Conservation (phyloP, 2,113 vertebrate genomes). For the Arvicanthis niloticus region DNA sequence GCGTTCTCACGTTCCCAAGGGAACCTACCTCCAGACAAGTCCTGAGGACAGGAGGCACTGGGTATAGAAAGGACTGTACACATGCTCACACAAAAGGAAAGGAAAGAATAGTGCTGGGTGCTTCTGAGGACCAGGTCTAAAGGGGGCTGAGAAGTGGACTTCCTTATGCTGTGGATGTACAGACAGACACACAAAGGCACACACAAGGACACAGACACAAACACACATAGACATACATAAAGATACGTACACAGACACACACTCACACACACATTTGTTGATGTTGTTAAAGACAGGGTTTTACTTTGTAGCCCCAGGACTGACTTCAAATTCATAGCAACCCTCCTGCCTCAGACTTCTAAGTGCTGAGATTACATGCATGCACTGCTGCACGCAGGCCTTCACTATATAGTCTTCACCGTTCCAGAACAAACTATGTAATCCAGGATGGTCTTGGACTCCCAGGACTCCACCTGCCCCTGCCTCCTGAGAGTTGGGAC, state of each 20-base stretch:
- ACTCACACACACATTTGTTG: neutral
- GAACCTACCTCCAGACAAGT: no score
- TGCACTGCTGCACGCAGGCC: neutral
- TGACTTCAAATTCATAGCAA: neutral
- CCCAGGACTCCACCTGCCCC: neutral
- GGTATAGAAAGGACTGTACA: neutral
- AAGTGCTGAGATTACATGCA: neutral
- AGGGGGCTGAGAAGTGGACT: neutral
- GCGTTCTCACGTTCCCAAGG: neutral
- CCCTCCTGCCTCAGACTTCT: neutral
- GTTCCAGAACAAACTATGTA: neutral
- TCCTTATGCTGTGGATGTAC: neutral
- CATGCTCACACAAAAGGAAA: neutral
- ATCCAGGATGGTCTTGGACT: neutral
- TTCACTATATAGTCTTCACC: neutral
- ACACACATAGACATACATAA: neutral
- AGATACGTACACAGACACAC: no score
- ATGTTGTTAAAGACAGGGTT: neutral
- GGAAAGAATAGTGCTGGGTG: neutral
- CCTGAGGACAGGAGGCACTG: neutral
- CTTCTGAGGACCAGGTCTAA: neutral
- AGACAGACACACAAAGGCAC: neutral
- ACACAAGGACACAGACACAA: neutral
- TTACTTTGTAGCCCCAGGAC: neutral
- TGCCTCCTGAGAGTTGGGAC: neutral